Percentiles rank a stretch among this genome's conserved stretches.
These are phyloP conservation scores for Sebastes diaconus DNA, from an alignment of 2,797 vertebrate genomes.

Conservation along the genomic window DNA sequence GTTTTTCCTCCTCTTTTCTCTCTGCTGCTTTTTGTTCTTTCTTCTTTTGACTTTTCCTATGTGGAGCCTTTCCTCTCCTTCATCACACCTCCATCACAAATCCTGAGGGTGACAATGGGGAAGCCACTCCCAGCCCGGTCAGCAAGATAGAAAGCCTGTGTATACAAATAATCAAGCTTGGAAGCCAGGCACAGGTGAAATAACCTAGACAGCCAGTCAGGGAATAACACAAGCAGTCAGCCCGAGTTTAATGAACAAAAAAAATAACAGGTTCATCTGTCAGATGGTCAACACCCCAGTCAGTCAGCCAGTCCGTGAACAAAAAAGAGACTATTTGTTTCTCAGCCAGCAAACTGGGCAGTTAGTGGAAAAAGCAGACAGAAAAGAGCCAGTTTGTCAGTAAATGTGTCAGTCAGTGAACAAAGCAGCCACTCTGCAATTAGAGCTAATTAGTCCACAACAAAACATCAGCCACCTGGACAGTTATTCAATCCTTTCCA, in stretches of 20 bases:
- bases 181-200: background rate
- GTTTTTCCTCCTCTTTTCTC: background rate
- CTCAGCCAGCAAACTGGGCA: background rate
- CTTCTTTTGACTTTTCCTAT: background rate
- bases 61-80: background rate
- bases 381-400: background rate
- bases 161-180: background rate
- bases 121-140: constrained; percentile 71
- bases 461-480: background rate
- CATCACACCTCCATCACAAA: constrained; percentile 56
- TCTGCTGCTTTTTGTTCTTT: background rate
- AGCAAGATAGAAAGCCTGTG: background rate
- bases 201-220: background rate
- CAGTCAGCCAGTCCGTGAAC: background rate
- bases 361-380: background rate
- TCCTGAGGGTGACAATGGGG: constrained; percentile 20
- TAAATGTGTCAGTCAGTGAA: background rate
- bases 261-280: background rate
- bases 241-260: background rate
- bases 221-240: background rate
- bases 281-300: constrained; percentile 11
- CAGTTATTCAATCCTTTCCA: background rate
- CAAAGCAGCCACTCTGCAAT: background rate
- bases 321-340: constrained; percentile 3
- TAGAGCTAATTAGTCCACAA: background rate